Evolutionary conservation across 1,140 invertebrate genomes (phyloP).

Genomic region (Ruditapes philippinarum): DNA sequence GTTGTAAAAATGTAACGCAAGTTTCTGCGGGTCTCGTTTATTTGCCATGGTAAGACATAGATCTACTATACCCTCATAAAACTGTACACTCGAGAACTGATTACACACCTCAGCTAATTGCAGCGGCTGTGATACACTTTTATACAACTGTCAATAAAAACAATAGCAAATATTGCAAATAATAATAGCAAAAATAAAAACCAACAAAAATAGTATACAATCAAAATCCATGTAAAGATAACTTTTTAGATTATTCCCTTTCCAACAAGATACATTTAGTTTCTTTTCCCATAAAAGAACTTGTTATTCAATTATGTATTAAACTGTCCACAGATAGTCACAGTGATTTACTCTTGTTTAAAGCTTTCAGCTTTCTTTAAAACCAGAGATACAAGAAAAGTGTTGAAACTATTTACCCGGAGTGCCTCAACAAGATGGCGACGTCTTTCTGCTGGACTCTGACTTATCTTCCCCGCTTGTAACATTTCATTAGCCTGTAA

Average conservation of each 20-base stretch:
- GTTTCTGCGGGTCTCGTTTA: conserved; percentile 95
- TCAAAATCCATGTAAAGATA: too few relatives aligned
- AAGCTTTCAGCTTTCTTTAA: too few relatives aligned
- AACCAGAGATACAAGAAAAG: too few relatives aligned
- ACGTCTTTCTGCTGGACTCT: conserved; percentile 91
- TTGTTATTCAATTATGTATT: too few relatives aligned
- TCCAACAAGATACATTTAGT: too few relatives aligned
- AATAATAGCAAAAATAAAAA: too few relatives aligned
- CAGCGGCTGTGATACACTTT: conserved; percentile 93
- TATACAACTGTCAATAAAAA: conserved; percentile 91
- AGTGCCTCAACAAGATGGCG: conserved; percentile 92
- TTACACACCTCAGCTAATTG: conserved; percentile 93
- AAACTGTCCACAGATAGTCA: too few relatives aligned
- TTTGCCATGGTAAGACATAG: conserved; percentile 94
- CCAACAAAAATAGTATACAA: too few relatives aligned
- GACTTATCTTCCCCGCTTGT: conserved; percentile 90
- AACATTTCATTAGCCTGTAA: conserved; percentile 95
- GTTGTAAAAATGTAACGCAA: conserved; percentile 95
- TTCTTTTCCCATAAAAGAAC: too few relatives aligned
- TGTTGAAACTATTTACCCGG: conserved; percentile 75
- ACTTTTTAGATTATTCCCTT: too few relatives aligned
- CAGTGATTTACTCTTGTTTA: too few relatives aligned
- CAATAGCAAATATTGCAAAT: too few relatives aligned
- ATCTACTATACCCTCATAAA: conserved; percentile 95
- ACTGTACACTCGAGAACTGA: conserved; percentile 91